Evolutionary conservation across 2,888 invertebrate genomes (phyloP).

Genomic region (Bombylius major): DNA sequence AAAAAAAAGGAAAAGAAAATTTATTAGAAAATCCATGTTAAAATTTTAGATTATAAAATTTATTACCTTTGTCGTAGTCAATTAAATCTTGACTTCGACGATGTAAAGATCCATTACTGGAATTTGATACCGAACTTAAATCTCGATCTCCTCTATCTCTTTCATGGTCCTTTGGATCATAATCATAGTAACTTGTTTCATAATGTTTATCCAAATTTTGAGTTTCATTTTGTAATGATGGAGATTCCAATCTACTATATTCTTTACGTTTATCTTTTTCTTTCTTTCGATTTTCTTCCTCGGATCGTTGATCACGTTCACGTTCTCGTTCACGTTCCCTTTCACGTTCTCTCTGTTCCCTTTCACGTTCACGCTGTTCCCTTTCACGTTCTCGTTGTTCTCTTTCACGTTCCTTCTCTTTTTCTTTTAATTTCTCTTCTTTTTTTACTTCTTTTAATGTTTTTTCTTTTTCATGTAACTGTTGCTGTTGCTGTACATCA

Average conservation of each 20-base stretch:
- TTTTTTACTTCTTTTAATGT: conserved; percentile 27
- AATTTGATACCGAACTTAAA: conserved; percentile 42
- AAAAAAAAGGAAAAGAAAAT: neutral
- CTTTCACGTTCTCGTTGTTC: conserved; percentile 22
- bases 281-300: conserved; percentile 34
- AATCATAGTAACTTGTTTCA: conserved; percentile 32
- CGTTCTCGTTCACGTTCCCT: conserved; percentile 21
- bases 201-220: conserved; percentile 38
- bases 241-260: conserved; percentile 20
- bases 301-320: conserved; percentile 20
- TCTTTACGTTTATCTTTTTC: conserved; percentile 45
- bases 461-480: conserved; percentile 22
- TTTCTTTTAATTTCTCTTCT: conserved; percentile 17
- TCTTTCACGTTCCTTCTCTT: conserved; percentile 18
- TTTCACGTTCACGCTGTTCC: conserved; percentile 21
- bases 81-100: conserved; percentile 44
- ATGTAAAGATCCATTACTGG: conserved; percentile 40
- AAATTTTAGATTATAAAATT: neutral
- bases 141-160: conserved; percentile 48
- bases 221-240: conserved; percentile 28
- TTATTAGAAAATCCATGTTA: no score
- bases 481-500: conserved; percentile 12
- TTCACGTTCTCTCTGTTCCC: conserved; percentile 11
- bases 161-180: conserved; percentile 37
- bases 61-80: conserved; percentile 49